phyloP scores from a whole-genome alignment of 2,797 vertebrate genomes.

The Poecilia wingei region DNA sequence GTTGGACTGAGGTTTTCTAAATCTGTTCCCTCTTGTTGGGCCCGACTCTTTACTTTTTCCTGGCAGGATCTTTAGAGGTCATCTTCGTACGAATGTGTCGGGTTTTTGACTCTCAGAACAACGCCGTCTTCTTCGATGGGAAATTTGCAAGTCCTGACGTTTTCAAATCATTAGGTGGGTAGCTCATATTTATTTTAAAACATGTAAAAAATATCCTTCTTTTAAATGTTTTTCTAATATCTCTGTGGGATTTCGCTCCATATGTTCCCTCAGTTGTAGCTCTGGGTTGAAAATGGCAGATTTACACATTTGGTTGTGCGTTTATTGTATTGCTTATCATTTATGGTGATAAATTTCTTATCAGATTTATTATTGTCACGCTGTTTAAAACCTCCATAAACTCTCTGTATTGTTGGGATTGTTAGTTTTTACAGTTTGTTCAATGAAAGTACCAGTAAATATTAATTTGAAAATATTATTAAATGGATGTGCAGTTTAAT shows the following conservation, averaged over 20 bases:
- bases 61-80: slow-evolving; percentile 91
- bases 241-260: background rate
- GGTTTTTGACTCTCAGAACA: slow-evolving; percentile 93
- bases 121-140: slow-evolving; percentile 92
- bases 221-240: no score
- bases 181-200: background rate
- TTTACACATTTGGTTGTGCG: background rate
- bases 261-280: background rate
- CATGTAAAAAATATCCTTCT: no score
- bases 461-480: no score
- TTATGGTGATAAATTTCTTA: no score
- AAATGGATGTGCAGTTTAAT: no score
- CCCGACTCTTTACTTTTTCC: background rate
- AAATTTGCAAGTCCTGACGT: slow-evolving; percentile 91
- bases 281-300: background rate
- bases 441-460: no score
- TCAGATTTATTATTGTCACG: no score
- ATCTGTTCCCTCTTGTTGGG: background rate
- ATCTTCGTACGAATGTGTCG: slow-evolving; percentile 95
- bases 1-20: background rate
- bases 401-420: no score
- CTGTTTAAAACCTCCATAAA: no score
- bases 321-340: no score
- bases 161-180: slow-evolving; percentile 91
- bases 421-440: no score